A percentile compares a stretch with the other conserved stretches of the same genome.
Conservation (phyloP, 2,888 invertebrate genomes). For the Rhaphigaster nebulosa region DNA sequence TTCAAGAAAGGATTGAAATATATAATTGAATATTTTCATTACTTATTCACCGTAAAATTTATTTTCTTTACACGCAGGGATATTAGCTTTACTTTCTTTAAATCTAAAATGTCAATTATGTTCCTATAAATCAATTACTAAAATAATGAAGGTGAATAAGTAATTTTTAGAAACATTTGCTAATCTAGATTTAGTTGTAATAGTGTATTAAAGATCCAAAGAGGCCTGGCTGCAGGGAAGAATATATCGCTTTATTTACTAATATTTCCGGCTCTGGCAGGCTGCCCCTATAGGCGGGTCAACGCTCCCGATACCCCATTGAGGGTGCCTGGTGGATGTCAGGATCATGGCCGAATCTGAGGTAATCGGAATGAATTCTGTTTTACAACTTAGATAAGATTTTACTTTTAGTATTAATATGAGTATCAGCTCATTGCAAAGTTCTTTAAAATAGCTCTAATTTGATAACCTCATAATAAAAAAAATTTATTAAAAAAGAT, state of each 20-base stretch:
- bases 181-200: background rate
- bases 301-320: constrained; percentile 3
- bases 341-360: constrained; percentile 3
- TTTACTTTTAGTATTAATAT: background rate
- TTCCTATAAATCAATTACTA: background rate
- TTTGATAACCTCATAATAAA: too few relatives aligned
- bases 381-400: background rate
- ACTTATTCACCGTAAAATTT: too few relatives aligned
- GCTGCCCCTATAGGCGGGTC: background rate
- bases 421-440: too few relatives aligned
- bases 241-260: constrained; percentile 28
- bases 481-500: too few relatives aligned
- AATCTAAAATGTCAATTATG: too few relatives aligned
- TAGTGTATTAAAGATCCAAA: background rate
- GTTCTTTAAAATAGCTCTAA: too few relatives aligned
- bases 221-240: background rate
- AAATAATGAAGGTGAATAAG: background rate
- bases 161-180: background rate
- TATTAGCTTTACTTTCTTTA: too few relatives aligned
- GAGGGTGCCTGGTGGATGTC: background rate
- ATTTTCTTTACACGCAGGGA: too few relatives aligned
- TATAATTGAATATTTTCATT: too few relatives aligned
- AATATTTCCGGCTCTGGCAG: constrained; percentile 47
- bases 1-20: too few relatives aligned
- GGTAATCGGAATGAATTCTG: background rate